A percentile compares a stretch with the other conserved stretches of the same genome.
phyloP scores from a whole-genome alignment of 2,797 vertebrate genomes.

The Liparis tanakae region DNA sequence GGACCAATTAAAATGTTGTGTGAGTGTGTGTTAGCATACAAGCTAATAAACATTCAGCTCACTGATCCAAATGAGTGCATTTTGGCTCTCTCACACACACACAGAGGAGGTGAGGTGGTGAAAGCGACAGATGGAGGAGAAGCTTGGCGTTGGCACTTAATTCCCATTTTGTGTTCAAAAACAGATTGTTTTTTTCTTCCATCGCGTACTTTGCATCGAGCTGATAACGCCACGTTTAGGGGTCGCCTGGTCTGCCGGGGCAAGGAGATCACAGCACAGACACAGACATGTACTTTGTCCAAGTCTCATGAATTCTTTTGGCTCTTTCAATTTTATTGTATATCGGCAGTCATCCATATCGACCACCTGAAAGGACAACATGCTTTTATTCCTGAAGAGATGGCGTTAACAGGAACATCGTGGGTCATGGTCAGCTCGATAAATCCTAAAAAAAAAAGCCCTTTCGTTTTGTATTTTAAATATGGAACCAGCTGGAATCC shows the following conservation, averaged over 20 bases:
- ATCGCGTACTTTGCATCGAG: constrained; percentile 65
- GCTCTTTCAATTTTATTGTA: constrained; percentile 25
- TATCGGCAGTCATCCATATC: neutral
- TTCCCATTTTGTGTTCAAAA: constrained; percentile 52
- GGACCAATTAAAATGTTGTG: constrained; percentile 43
- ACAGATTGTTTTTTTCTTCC: constrained; percentile 46
- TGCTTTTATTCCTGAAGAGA: neutral
- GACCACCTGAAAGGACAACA: neutral
- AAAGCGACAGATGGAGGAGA: constrained; percentile 61
- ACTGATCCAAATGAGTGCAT: constrained; percentile 37
- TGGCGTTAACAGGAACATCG: neutral
- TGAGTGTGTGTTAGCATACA: constrained; percentile 23
- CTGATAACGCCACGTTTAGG: constrained; percentile 33
- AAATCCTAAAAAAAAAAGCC: neutral
- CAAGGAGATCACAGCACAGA: constrained; percentile 28
- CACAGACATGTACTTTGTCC: constrained; percentile 28
- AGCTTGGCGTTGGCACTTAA: constrained; percentile 52
- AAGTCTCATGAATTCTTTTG: constrained; percentile 28
- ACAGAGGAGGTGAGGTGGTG: constrained; percentile 42
- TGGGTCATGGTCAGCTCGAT: neutral
- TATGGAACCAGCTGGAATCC: neutral
- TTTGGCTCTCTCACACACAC: constrained; percentile 1
- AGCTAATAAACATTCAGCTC: constrained; percentile 50
- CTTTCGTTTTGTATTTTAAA: neutral
- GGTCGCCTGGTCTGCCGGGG: constrained; percentile 41